Conservation (phyloP, 2,113 vertebrate species). For the Megaceryle maxima region DNA sequence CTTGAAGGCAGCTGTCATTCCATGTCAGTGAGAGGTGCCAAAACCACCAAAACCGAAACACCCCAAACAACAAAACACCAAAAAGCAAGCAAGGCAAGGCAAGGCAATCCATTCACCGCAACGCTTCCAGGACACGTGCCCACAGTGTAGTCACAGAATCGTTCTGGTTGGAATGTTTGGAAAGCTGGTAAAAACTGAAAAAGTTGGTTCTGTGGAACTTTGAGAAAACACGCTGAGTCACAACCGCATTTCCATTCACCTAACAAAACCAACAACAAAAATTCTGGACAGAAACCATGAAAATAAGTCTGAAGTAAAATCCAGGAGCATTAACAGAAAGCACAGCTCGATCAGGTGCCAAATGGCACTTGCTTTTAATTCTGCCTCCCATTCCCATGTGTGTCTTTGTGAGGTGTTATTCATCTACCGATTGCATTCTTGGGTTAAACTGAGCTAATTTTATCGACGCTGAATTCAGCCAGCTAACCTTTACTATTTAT, state of each 20-base stretch:
- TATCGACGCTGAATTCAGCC: not conserved
- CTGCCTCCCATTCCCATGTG: not conserved
- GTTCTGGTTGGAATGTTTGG: not conserved
- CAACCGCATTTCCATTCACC: not conserved
- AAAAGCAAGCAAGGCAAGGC: too few relatives aligned
- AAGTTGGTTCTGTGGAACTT: not conserved
- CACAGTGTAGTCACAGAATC: not conserved
- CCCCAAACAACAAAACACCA: not conserved
- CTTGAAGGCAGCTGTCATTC: not conserved
- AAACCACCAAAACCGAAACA: not conserved
- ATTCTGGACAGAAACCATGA: not conserved
- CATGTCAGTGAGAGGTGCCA: not conserved
- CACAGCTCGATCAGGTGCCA: not conserved
- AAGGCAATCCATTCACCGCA: not conserved
- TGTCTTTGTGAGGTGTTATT: not conserved
- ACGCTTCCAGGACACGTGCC: not conserved
- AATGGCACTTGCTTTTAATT: not conserved
- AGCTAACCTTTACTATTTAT: not conserved
- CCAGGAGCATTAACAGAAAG: not conserved
- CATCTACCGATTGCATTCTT: not conserved
- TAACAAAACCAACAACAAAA: not conserved
- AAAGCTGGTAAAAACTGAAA: not conserved
- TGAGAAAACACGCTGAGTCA: not conserved
- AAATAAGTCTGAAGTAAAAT: not conserved
- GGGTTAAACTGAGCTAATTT: not conserved